Conservation (phyloP, 2,797 vertebrate species). For the Morelia viridis region DNA sequence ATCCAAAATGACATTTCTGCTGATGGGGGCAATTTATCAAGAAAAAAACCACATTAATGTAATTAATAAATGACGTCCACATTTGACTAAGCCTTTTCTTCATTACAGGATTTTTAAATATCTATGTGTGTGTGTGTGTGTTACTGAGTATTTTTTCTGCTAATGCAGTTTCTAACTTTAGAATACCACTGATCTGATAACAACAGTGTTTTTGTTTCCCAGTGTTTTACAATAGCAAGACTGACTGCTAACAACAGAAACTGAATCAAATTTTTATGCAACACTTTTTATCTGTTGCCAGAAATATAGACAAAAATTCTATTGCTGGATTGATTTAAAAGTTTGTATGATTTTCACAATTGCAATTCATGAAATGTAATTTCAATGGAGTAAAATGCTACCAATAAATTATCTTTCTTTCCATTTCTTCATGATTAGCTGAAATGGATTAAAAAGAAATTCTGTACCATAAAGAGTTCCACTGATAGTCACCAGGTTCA, state of each 20-base stretch:
- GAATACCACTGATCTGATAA: neutral
- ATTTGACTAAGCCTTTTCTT: neutral
- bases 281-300: neutral
- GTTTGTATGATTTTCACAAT: neutral
- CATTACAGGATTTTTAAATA: neutral
- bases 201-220: neutral
- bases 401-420: neutral
- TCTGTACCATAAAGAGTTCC: neutral
- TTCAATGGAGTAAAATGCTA: neutral
- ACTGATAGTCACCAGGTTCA: too few species aligned
- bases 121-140: neutral
- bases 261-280: neutral
- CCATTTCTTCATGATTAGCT: neutral
- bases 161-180: neutral
- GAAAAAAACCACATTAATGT: neutral
- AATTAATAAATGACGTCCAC: neutral
- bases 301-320: neutral
- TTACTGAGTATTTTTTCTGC: neutral
- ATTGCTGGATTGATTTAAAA: neutral
- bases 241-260: neutral
- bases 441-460: neutral
- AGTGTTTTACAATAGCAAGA: neutral
- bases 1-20: neutral
- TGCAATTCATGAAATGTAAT: neutral
- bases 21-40: neutral